Evolutionary conservation across 2,888 invertebrate species (phyloP).

Genomic region (Elgonia sp.): DNA sequence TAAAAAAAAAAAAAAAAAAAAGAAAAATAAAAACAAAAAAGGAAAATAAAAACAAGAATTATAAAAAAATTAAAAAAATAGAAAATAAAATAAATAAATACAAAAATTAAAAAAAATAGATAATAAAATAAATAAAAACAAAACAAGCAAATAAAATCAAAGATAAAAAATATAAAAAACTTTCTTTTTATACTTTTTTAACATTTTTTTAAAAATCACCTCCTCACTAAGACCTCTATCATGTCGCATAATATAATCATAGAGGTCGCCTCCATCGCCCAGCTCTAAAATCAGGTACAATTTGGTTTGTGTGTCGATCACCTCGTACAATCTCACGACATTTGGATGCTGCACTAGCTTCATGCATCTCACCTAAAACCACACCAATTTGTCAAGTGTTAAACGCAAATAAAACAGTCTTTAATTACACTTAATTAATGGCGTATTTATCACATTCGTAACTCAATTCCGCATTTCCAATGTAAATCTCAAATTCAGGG

Average conservation of each 20-base stretch:
- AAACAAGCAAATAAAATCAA: too few relatives aligned
- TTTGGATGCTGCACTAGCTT: slow-evolving; percentile 99
- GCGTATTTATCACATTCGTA: slow-evolving; percentile 8
- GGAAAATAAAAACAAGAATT: too few relatives aligned
- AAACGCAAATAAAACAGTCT: neutral
- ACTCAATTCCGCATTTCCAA: neutral
- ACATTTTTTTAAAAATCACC: slow-evolving; percentile 74
- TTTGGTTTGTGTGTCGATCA: slow-evolving; percentile 99
- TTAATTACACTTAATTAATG: neutral
- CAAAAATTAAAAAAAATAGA: too few relatives aligned
- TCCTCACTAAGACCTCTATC: slow-evolving; percentile 94
- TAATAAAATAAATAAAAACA: too few relatives aligned
- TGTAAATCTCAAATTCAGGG: neutral
- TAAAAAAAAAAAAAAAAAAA: too few relatives aligned
- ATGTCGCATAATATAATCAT: slow-evolving; percentile 99
- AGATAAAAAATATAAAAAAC: too few relatives aligned
- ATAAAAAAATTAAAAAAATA: too few relatives aligned
- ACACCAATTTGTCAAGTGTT: too few relatives aligned
- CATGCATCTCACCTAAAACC: slow-evolving; percentile 95
- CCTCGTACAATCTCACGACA: slow-evolving; percentile 99
- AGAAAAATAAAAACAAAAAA: too few relatives aligned
- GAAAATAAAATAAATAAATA: too few relatives aligned
- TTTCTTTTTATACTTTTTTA: too few relatives aligned
- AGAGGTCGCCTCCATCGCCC: slow-evolving; percentile 99
- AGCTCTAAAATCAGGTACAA: slow-evolving; percentile 98